These are phyloP conservation scores for Gyps fulvus DNA, from an alignment of 2,113 vertebrate species.

Conservation along the genomic window DNA sequence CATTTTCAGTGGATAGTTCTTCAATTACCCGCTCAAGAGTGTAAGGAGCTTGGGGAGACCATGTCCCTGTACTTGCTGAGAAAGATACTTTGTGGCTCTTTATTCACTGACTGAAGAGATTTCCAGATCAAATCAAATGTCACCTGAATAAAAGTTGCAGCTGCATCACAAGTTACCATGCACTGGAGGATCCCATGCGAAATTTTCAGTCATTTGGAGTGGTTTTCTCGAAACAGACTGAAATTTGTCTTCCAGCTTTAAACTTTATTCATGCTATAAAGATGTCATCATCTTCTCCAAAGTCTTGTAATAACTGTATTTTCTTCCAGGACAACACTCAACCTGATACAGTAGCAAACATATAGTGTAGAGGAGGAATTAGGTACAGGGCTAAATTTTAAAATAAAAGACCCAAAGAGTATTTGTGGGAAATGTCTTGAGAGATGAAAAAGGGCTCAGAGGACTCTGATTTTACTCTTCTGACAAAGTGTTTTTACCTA, in stretches of 20 bases:
- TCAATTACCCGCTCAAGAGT: background rate
- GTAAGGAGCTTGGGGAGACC: background rate
- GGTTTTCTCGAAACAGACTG: background rate
- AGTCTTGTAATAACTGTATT: background rate
- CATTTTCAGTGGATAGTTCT: background rate
- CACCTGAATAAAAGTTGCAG: background rate
- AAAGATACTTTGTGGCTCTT: background rate
- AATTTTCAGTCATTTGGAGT: background rate
- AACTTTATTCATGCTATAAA: background rate
- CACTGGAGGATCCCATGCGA: background rate
- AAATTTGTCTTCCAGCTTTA: background rate
- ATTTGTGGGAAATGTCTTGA: background rate
- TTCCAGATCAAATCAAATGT: background rate
- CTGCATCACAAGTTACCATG: background rate
- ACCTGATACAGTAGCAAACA: background rate
- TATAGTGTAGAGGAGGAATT: background rate
- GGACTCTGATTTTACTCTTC: background rate
- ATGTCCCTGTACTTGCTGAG: background rate
- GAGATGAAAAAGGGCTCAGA: background rate
- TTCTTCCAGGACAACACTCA: background rate
- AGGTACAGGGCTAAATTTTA: background rate
- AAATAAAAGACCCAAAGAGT: background rate
- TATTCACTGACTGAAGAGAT: background rate
- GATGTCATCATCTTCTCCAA: background rate
- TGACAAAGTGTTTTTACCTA: background rate